Base-by-base conservation (phyloP, 1,140 invertebrate genomes). In the Eupeodes corollae region DNA sequence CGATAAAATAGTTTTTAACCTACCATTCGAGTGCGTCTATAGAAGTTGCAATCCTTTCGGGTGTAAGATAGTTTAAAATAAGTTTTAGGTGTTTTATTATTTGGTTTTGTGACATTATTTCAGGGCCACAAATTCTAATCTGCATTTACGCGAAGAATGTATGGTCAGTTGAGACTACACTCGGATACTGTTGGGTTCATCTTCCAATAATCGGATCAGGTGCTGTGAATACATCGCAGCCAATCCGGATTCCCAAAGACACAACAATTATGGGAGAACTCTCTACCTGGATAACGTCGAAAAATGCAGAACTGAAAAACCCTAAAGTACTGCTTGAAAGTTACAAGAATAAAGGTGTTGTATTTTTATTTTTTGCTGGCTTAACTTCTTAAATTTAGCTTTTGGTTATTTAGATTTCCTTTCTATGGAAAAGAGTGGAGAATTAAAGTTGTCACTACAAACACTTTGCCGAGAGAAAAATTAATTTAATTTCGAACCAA, bases 51-150 rank as follows among this genome's bases (percentile, higher is more conserved):
- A 58, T 49, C 59, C 65, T 12, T 68, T 56, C 49, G 69, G 69
- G 38, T 71, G 69, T 70, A 55, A 53, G 67, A 63, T 18, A 5
- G 6, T 18, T 41, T 35, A 6, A 35, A 35, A 35, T 35, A 35
- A 12, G 12, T 35, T 35, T 35, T 35, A 15, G 12, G 12, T 35
- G 12, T 12, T 15, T 42, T 5, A 31, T 42, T 48, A 48, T 5
- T 5, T 10, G 11, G 19, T n/a, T 34, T 14, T 21, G 41, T 16
- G 8, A 37, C 14, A 2, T 19, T n/a, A 13, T 49, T 48, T 42
- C 0, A 71, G 69, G 69, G 69, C 69, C 69, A 5, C 68, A 70
- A 47, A 55, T 71, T 6, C 54, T 70, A 11, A 51, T 69, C 14
- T 61, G 60, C 42, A 54, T 71, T 0, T 71, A 67, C 49, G 69